phyloP scores from a whole-genome alignment of 2,888 invertebrate species.

The Nezara viridula region DNA sequence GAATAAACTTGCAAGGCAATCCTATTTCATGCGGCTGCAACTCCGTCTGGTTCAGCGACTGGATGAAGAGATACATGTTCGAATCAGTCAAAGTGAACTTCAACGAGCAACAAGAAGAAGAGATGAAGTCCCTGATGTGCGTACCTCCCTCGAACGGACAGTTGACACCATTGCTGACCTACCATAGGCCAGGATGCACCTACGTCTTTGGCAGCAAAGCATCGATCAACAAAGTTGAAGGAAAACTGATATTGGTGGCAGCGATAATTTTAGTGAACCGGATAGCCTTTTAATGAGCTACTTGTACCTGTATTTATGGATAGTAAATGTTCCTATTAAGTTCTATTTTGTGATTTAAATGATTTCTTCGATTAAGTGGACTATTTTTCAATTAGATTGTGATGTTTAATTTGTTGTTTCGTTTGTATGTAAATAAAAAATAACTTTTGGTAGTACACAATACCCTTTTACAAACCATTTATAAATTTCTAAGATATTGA shows the following conservation, averaged over 20 bases:
- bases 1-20: conserved; percentile 62
- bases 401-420: background rate
- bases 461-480: background rate
- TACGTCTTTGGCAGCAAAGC: conserved; percentile 36
- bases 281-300: background rate
- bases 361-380: background rate
- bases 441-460: background rate
- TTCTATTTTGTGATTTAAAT: conserved; percentile 1
- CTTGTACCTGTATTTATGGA: background rate
- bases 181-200: background rate
- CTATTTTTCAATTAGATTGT: background rate
- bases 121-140: conserved; percentile 19
- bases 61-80: conserved; percentile 62
- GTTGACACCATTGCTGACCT: conserved; percentile 17
- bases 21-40: conserved; percentile 62
- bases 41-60: conserved; percentile 61
- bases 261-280: background rate
- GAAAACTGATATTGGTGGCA: background rate
- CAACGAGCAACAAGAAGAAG: conserved; percentile 45
- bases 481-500: background rate
- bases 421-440: conserved; percentile 12
- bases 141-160: background rate
- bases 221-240: background rate
- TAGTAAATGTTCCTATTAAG: conserved; percentile 19
- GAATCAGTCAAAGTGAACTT: conserved; percentile 59